Conservation (phyloP, 2,888 invertebrate species). For the Noctua fimbriata region DNA sequence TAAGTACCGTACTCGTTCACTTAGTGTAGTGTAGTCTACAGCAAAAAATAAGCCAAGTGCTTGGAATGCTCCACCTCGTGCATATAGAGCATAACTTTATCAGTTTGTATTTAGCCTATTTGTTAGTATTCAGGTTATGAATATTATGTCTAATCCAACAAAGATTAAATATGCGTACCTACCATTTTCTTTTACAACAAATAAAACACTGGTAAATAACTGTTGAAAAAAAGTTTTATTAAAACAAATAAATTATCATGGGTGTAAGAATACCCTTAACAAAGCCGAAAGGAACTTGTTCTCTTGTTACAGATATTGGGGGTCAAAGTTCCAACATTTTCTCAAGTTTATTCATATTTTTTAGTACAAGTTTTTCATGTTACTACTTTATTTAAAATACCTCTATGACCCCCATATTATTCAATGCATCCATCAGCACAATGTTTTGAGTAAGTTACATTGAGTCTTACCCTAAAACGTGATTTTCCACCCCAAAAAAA, state of each 20-base stretch:
- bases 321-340: too few species aligned
- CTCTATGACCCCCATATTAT: too few species aligned
- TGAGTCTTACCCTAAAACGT: not conserved
- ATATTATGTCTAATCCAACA: not conserved
- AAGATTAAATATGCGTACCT: not conserved
- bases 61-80: not conserved
- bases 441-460: not conserved
- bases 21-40: not conserved
- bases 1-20: not conserved
- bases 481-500: not conserved
- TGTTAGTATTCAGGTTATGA: not conserved
- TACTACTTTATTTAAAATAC: too few species aligned
- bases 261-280: too few species aligned
- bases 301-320: too few species aligned
- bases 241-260: not conserved
- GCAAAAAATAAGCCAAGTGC: slow-evolving; percentile 12
- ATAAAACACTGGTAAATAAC: not conserved
- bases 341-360: too few species aligned
- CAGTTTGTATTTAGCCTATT: not conserved
- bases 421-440: too few species aligned
- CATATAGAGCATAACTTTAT: not conserved
- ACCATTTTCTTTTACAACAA: not conserved
- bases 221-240: slow-evolving; percentile 3
- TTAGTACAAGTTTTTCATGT: too few species aligned
- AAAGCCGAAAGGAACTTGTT: too few species aligned